Evolutionary conservation across 2,113 vertebrate species (phyloP), one percentile per base, ranked within the genome.

Genomic region (Hemichromis elongatus): DNA sequence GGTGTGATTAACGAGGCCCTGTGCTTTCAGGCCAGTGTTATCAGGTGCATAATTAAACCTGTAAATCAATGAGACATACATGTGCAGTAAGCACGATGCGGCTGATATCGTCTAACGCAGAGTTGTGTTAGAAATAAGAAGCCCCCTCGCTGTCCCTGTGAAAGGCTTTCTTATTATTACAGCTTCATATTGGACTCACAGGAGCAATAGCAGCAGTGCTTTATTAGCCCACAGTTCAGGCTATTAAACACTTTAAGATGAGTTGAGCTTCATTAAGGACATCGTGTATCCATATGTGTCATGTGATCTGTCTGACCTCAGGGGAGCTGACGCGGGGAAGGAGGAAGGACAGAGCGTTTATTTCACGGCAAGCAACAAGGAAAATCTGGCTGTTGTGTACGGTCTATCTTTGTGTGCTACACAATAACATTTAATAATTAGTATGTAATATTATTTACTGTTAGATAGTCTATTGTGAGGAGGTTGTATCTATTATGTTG

Each of bases 231-330:
- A 57, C 68, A 42, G 55, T 78, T 11, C 28, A 50, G 52, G 28
- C 90, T 26, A 55, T 82, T 84, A 81, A 81, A 86, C 85, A 57
- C n/a, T 86, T 77, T 68, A 50, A 7, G 53, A 83, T 13, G 57
- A 28, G 63, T 56, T 26, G 37, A 52, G 47, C 55, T 55, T 56
- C 35, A 42, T 78, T 68, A 68, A 33, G 4, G 3, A 50, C 79
- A 47, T 59, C 80, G 57, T 77, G 66, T 3, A 26, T 84, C 68
- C 18, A 2, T 1, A 5, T 14, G 68, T 37, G 13, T 53, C 56
- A 19, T 68, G 30, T 53, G 35, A 53, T 40, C 59, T 68, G 59
- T 40, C 6, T n/a, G 13, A 54, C 59, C 59, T 68, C 47, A 26
- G 79, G 1, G 45, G 19, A 63, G 19, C 26, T 78, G 75, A 37